Percentiles rank a stretch among this genome's conserved stretches.
Conservation (phyloP, 2,797 vertebrate genomes). For the Australoheros facetus region DNA sequence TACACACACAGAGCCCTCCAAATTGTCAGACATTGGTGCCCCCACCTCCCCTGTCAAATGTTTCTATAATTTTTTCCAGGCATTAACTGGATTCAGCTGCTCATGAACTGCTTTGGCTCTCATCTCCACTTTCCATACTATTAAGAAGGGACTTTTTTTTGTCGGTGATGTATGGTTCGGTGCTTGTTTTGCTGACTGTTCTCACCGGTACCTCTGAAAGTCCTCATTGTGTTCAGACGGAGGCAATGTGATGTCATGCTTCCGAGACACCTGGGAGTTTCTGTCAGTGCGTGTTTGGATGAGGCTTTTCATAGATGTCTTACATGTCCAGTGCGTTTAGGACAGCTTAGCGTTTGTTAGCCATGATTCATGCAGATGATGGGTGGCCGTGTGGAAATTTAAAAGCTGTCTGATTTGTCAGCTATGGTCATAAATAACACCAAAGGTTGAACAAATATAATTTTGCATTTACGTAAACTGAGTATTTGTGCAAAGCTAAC, state of each 20-base stretch:
- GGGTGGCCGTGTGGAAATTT: constrained; percentile 26
- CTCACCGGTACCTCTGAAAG: constrained; percentile 68
- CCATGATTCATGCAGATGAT: constrained; percentile 56
- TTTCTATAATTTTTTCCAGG: constrained; percentile 76
- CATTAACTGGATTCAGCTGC: constrained; percentile 76
- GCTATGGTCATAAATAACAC: constrained; percentile 15
- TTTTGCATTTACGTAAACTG: constrained; percentile 7
- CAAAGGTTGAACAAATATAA: constrained; percentile 11
- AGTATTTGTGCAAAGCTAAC: not conserved
- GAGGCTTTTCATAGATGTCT: constrained; percentile 47
- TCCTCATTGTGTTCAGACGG: constrained; percentile 67
- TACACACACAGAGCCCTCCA: constrained; percentile 23
- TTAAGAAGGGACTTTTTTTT: constrained; percentile 64
- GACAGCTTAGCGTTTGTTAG: constrained; percentile 51
- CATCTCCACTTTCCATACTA: constrained; percentile 73
- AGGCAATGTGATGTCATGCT: constrained; percentile 72
- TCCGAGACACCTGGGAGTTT: constrained; percentile 72
- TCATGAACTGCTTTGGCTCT: constrained; percentile 67
- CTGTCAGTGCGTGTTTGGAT: constrained; percentile 67
- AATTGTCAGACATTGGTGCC: constrained; percentile 55
- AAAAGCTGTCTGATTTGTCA: constrained; percentile 23
- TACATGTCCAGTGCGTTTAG: constrained; percentile 26
- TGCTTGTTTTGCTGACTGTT: constrained; percentile 64
- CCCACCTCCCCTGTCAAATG: constrained; percentile 33
- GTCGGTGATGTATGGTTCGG: constrained; percentile 51